Conservation (phyloP, 2,113 vertebrate genomes). For the Ondatra zibethicus region DNA sequence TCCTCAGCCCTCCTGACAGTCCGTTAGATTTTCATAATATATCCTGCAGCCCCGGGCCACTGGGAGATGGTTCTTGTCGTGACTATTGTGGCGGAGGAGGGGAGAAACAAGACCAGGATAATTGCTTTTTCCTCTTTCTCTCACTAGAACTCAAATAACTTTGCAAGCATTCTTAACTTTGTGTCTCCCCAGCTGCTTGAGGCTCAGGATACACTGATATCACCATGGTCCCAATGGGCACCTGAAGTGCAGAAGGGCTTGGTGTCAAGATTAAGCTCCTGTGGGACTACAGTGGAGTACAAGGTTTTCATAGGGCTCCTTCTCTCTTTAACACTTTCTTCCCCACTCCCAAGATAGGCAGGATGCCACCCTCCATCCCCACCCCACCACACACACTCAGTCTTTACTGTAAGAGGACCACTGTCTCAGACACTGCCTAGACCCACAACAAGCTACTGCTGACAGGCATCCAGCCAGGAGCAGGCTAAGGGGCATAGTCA, state of each 20-base stretch:
- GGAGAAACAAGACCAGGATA: constrained; percentile 3
- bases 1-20: constrained; percentile 6
- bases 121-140: background rate
- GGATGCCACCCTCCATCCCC: background rate
- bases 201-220: too few relatives aligned
- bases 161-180: background rate
- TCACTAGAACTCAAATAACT: background rate
- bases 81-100: background rate
- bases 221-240: background rate
- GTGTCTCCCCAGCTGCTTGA: background rate
- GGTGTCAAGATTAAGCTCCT: background rate
- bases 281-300: too few relatives aligned
- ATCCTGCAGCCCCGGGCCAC: constrained; percentile 2
- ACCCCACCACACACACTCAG: background rate
- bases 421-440: background rate
- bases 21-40: constrained; percentile 39
- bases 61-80: background rate
- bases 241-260: background rate
- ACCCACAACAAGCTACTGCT: fast-evolving
- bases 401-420: fast-evolving
- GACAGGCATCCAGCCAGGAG: background rate
- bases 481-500: background rate
- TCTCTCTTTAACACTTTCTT: background rate
- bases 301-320: background rate
- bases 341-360: background rate